A percentile compares a stretch with the other conserved stretches of the same genome.
Evolutionary conservation across 1,140 invertebrate genomes (phyloP).

Genomic region (Drusus annulatus): DNA sequence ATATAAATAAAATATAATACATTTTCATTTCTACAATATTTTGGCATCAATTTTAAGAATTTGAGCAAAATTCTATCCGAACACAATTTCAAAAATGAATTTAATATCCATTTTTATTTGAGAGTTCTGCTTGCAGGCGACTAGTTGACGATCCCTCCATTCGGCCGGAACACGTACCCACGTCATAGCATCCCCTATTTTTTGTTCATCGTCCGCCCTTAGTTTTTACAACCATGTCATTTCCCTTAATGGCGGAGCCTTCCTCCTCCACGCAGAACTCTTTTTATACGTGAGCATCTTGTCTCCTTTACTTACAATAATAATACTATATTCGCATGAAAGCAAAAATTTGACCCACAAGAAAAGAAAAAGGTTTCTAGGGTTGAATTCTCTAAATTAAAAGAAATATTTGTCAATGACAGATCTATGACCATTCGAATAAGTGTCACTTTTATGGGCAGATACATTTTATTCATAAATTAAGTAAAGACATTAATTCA

Average conservation of each 20-base stretch:
- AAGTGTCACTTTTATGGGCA: not conserved
- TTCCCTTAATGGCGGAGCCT: conserved; percentile 51
- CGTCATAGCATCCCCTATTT: conserved; percentile 39
- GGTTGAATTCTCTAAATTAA: not conserved
- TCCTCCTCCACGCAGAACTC: conserved; percentile 27
- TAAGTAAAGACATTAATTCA: too few species aligned
- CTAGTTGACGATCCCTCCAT: too few species aligned
- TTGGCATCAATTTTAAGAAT: too few species aligned
- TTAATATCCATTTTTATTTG: too few species aligned
- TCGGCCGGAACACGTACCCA: conserved; percentile 22
- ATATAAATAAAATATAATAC: too few species aligned
- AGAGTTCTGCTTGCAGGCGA: too few species aligned
- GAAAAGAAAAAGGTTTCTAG: not conserved
- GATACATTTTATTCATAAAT: not conserved
- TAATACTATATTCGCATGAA: conserved; percentile 17
- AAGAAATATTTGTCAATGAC: not conserved
- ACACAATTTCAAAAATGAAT: too few species aligned
- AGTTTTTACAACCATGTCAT: conserved; percentile 59
- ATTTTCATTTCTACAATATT: too few species aligned
- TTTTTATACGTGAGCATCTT: conserved; percentile 7
- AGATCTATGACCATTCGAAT: not conserved
- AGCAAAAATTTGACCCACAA: conserved; percentile 11
- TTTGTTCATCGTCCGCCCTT: conserved; percentile 52
- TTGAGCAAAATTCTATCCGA: too few species aligned
- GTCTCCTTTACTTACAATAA: conserved; percentile 15